A percentile compares a stretch with the other conserved stretches of the same genome.
phyloP scores from a whole-genome alignment of 2,113 vertebrate genomes.

The Brienomyrus longianalis region DNA sequence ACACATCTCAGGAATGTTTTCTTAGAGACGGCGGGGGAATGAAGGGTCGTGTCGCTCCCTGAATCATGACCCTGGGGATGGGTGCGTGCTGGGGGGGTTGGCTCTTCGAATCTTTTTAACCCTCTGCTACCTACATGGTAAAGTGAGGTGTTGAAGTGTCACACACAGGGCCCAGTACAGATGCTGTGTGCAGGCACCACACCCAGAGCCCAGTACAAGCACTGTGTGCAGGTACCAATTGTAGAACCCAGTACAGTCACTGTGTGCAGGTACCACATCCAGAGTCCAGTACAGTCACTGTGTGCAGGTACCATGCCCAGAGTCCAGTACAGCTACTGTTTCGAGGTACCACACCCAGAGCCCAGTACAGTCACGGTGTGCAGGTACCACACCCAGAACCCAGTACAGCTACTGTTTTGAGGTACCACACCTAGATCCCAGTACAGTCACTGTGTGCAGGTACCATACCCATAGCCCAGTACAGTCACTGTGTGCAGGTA shows the following conservation, averaged over 20 bases:
- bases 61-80: constrained; percentile 10
- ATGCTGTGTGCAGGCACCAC: not conserved
- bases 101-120: not conserved
- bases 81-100: not conserved
- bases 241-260: not conserved
- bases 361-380: not conserved
- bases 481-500: not conserved
- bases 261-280: not conserved
- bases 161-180: not conserved
- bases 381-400: not conserved
- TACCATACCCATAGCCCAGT: not conserved
- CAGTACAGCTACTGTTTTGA: not conserved
- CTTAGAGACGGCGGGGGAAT: constrained; percentile 35
- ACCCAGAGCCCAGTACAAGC: not conserved
- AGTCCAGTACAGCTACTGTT: not conserved
- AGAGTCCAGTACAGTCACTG: not conserved
- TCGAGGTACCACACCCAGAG: not conserved
- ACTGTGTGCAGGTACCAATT: not conserved
- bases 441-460: not conserved
- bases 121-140: not conserved
- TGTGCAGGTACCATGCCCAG: not conserved
- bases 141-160: not conserved
- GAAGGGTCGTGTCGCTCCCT: constrained; percentile 26
- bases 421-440: not conserved
- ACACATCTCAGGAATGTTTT: constrained; percentile 50